These are phyloP conservation scores for Micropterix aruncella DNA, from an alignment of 2,888 invertebrate genomes.

Conservation along the genomic window DNA sequence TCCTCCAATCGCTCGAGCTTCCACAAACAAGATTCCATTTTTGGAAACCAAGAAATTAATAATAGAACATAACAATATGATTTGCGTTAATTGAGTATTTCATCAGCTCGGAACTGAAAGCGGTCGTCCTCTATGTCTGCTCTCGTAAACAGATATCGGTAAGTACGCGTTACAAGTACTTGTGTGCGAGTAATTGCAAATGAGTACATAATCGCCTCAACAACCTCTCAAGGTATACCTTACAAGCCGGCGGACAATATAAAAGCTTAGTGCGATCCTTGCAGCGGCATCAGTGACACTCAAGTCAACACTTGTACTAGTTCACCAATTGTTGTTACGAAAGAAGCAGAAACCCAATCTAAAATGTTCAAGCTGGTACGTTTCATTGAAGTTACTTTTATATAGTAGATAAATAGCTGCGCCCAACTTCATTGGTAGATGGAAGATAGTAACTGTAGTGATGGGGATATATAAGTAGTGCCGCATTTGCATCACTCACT, in stretches of 20 bases:
- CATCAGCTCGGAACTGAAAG: not conserved
- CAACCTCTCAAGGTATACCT: constrained; percentile 6
- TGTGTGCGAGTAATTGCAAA: not conserved
- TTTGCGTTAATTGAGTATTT: not conserved
- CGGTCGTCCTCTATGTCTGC: not conserved
- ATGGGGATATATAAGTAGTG: no score
- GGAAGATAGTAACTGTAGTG: no score
- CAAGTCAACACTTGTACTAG: constrained; percentile 2
- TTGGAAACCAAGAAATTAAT: no score
- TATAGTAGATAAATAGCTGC: no score
- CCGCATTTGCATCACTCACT: no score
- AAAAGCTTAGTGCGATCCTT: constrained; percentile 2
- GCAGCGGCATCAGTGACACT: constrained; percentile 7
- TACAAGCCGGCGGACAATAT: constrained; percentile 2
- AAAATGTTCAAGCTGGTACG: constrained; percentile 19
- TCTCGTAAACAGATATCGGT: not conserved
- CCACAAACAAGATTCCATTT: no score
- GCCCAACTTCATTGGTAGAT: no score
- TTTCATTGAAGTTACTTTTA: no score
- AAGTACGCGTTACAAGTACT: no score
- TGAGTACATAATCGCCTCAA: no score
- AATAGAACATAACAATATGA: not conserved
- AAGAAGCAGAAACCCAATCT: constrained; percentile 7
- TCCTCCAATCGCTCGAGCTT: no score
- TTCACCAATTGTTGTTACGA: constrained; percentile 5